These are phyloP conservation scores for Cephus rjabovi DNA, from an alignment of 2,888 invertebrate genomes.

Conservation along the genomic window DNA sequence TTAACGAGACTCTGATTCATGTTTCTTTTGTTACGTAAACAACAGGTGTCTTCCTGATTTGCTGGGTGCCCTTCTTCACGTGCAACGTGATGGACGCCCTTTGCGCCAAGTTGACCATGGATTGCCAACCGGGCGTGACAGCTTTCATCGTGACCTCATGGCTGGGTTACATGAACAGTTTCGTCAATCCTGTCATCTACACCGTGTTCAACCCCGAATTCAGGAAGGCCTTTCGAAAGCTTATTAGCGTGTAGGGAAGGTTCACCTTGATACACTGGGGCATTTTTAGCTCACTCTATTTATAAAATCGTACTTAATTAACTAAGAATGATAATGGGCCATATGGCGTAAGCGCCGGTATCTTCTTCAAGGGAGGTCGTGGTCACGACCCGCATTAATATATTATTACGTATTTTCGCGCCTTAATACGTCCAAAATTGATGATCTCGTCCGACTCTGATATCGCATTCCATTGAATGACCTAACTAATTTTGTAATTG, in stretches of 20 bases:
- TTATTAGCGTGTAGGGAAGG: slow-evolving; percentile 70
- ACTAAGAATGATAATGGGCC: not conserved
- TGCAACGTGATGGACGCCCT: slow-evolving; percentile 98
- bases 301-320: not conserved
- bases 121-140: slow-evolving; percentile 86
- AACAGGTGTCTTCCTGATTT: slow-evolving; percentile 96
- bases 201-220: slow-evolving; percentile 98
- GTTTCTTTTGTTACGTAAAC: not conserved
- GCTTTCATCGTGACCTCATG: slow-evolving; percentile 96
- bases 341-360: not conserved
- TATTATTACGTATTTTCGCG: not conserved
- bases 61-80: slow-evolving; percentile 99
- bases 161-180: slow-evolving; percentile 98
- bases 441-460: not conserved
- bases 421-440: not conserved
- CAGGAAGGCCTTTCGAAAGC: slow-evolving; percentile 96
- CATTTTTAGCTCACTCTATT: not conserved
- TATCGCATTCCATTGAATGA: not conserved
- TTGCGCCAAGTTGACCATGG: slow-evolving; percentile 85
- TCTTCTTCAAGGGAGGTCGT: not conserved
- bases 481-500: not conserved
- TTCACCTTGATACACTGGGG: not conserved
- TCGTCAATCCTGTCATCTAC: slow-evolving; percentile 93
- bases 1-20: not conserved
- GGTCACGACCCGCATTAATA: not conserved